Evolutionary conservation across 2,888 invertebrate species (phyloP).

Genomic region (Phyllotreta striolata): DNA sequence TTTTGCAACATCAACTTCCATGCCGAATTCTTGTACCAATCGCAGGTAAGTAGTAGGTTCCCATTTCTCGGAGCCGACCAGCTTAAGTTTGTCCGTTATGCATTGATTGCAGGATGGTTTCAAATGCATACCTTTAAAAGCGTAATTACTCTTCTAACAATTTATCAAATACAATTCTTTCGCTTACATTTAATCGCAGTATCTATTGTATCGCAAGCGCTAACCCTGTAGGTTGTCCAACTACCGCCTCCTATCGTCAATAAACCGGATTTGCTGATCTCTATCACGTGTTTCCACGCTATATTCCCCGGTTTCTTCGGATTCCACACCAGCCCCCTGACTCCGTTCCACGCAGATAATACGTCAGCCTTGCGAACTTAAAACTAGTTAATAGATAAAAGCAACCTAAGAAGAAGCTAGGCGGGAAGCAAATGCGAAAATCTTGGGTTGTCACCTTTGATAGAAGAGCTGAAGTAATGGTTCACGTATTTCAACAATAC

Average conservation of each 20-base stretch:
- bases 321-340: constrained; percentile 95
- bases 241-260: constrained; percentile 99
- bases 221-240: constrained; percentile 98
- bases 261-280: constrained; percentile 88
- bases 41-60: constrained; percentile 98
- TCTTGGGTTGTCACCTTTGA: constrained; percentile 73
- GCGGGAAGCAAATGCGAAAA: no score
- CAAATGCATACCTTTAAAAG: no score
- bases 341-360: constrained; percentile 96
- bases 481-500: constrained; percentile 98
- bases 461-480: constrained; percentile 94
- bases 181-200: constrained; percentile 79
- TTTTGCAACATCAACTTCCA: constrained; percentile 97
- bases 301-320: constrained; percentile 96
- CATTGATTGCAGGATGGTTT: constrained; percentile 72
- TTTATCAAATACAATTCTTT: background rate
- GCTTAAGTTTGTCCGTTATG: constrained; percentile 88
- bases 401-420: no score
- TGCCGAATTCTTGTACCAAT: constrained; percentile 97
- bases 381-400: constrained; percentile 24
- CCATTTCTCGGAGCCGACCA: constrained; percentile 98
- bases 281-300: constrained; percentile 98
- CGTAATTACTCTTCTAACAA: no score
- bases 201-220: constrained; percentile 97
- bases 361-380: constrained; percentile 97